Percentiles rank a stretch among this genome's conserved stretches.
phyloP scores from a whole-genome alignment of 2,888 invertebrate species.

The Acanthosepion esculentum region DNA sequence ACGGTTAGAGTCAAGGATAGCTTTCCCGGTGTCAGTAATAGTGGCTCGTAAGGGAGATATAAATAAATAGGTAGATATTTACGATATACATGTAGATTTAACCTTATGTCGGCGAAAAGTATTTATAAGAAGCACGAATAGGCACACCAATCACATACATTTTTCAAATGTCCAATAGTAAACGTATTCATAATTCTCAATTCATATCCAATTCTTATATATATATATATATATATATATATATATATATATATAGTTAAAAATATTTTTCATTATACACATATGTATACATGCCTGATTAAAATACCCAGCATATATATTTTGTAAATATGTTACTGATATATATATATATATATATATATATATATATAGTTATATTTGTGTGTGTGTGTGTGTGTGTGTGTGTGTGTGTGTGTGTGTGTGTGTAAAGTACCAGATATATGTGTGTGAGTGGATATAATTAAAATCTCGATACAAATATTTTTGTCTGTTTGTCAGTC shows the following conservation, averaged over 20 bases:
- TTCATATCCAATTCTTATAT: neutral
- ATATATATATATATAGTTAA: neutral
- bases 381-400: too few relatives aligned
- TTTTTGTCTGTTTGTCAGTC: too few relatives aligned
- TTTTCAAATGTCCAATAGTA: neutral
- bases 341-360: too few relatives aligned
- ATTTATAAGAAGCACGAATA: neutral
- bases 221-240: neutral
- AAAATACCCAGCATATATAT: neutral
- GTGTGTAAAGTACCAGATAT: too few relatives aligned
- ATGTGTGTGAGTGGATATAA: too few relatives aligned
- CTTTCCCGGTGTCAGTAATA: constrained; percentile 16
- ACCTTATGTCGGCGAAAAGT: neutral
- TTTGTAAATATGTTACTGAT: neutral
- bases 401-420: too few relatives aligned
- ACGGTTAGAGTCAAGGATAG: neutral
- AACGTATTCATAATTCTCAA: neutral
- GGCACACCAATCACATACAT: neutral
- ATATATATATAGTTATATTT: too few relatives aligned
- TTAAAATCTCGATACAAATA: too few relatives aligned
- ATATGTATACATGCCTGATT: neutral
- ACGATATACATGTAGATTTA: neutral
- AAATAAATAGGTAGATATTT: neutral
- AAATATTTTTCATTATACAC: neutral
- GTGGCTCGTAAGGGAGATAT: neutral